A percentile compares a stretch with the other conserved stretches of the same genome.
Evolutionary conservation across 1,140 invertebrate species (phyloP).

Genomic region (Pachypsylla venusta): DNA sequence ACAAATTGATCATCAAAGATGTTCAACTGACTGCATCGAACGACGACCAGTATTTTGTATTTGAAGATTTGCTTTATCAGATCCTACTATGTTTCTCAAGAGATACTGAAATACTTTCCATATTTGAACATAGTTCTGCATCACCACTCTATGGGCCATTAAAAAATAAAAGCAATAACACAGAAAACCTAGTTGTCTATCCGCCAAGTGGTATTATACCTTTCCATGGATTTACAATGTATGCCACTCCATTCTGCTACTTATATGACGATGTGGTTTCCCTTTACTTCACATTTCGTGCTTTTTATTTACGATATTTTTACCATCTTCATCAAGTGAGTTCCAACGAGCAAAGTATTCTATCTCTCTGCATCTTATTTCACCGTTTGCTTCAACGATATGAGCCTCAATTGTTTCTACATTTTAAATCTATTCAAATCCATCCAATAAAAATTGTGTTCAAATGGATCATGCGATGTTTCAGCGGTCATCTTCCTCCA

Average conservation of each 20-base stretch:
- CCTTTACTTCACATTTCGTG: slow-evolving; percentile 78
- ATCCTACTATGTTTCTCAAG: slow-evolving; percentile 89
- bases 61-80: slow-evolving; percentile 90
- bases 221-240: slow-evolving; percentile 95
- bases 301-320: slow-evolving; percentile 84
- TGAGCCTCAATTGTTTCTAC: slow-evolving; percentile 77
- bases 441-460: slow-evolving; percentile 83
- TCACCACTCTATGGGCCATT: slow-evolving; percentile 43
- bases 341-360: slow-evolving; percentile 72
- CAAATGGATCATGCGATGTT: slow-evolving; percentile 90
- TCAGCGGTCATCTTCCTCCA: slow-evolving; percentile 81
- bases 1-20: slow-evolving; percentile 89
- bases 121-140: slow-evolving; percentile 41
- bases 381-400: slow-evolving; percentile 80
- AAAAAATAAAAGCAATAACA: slow-evolving; percentile 51
- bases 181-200: slow-evolving; percentile 58
- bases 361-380: slow-evolving; percentile 66
- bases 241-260: slow-evolving; percentile 89
- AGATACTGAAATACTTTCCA: slow-evolving; percentile 59
- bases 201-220: slow-evolving; percentile 90
- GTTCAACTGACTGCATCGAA: slow-evolving; percentile 90
- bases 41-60: slow-evolving; percentile 96
- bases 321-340: slow-evolving; percentile 80
- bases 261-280: slow-evolving; percentile 73
- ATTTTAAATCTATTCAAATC: slow-evolving; percentile 71